Base-by-base conservation (phyloP, 2,113 vertebrate genomes). In the Capricornis sumatraensis region DNA sequence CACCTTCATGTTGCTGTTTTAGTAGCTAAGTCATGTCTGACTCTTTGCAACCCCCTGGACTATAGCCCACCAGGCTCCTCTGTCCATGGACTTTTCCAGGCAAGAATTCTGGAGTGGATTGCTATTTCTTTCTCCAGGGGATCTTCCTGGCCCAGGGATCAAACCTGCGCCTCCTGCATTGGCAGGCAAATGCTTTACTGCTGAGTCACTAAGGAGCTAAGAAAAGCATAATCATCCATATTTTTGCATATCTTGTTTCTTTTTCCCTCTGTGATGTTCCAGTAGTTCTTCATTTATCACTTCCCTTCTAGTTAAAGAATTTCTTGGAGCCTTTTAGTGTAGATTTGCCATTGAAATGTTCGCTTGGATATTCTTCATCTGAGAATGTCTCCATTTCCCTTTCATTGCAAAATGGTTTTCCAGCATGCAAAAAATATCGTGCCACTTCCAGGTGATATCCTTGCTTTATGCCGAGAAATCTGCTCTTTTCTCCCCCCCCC, bases 141-240 rank as follows among this genome's bases (percentile, higher is more conserved):
- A 71, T 40, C n/a, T 71, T 40, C 19, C 67, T 40, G 67, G 10
- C 10, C 67, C 67, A 71, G 67, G 67, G 19, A 71, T 40, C n/a
- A 6, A 40, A 23, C 19, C 19, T 23, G 10, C 0, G 1, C 5
- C n/a, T 71, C 19, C 2, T 40, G n/a, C 10, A 3, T 0, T 71
- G 19, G 19, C 17, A 40, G n/a, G n/a, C 67, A 23, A 23, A 71
- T 40, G 23, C n/a, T 71, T 71, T 40, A 40, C 67, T 5, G 2
- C n/a, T 6, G 67, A 40, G 67, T 0, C 2, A 21, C 19, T 71
- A 40, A 11, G 19, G 19, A 40, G 10, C 23, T 71, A 23, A 71
- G 10, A 40, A 40, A 71, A 5, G 5, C n/a, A 6, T 45, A 55
- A 16, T 64, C 27, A 53, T 6, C 12, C 21, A 30, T 23, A 30